Evolutionary conservation across 2,797 vertebrate genomes (phyloP), one percentile per base, ranked within the genome.

Genomic region (Knipowitschia caucasica): DNA sequence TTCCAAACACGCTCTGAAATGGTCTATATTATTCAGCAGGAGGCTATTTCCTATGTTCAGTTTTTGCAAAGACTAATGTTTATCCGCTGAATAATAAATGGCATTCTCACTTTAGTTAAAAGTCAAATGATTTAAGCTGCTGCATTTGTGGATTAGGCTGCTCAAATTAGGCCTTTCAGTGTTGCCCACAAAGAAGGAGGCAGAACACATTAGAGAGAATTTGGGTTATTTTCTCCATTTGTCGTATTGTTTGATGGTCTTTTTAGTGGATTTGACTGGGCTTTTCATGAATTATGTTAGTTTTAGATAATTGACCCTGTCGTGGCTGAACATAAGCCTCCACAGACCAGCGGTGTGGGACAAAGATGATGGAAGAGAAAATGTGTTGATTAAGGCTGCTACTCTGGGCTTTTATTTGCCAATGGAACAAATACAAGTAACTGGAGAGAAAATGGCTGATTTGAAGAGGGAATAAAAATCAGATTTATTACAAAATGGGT

Each of bases 71-170:
- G 80, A 88, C 87, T 84, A 82, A 78, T 87, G 84, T 86, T 87
- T 89, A 84, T 89, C 80, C 86, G 78, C 74, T 71, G 69, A 87
- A 82, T 87, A 80, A 88, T 89, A 76, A 81, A 76, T 85, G 84
- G 75, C 73, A 45, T 83, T 83, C 80, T 84, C 69, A 74, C 69
- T 71, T 67, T 57, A 69, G 61, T 68, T 52, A 72, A 78, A 73
- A 71, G 73, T 81, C 72, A 80, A 82, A 78, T 67, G 66, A 62
- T 81, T 85, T 80, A 81, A 84, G 82, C 79, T 63, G 46, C 58
- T 67, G 73, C 60, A 56, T 83, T 85, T 87, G 71, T 65, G 73
- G 71, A 81, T 83, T 78, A 81, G 61, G 73, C 65, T 61, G 56
- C 62, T 77, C 61, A 81, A 80, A 82, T 78, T 71, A 80, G 75